phyloP scores from a whole-genome alignment of 2,797 vertebrate genomes.

The Orestias chungarensis region DNA sequence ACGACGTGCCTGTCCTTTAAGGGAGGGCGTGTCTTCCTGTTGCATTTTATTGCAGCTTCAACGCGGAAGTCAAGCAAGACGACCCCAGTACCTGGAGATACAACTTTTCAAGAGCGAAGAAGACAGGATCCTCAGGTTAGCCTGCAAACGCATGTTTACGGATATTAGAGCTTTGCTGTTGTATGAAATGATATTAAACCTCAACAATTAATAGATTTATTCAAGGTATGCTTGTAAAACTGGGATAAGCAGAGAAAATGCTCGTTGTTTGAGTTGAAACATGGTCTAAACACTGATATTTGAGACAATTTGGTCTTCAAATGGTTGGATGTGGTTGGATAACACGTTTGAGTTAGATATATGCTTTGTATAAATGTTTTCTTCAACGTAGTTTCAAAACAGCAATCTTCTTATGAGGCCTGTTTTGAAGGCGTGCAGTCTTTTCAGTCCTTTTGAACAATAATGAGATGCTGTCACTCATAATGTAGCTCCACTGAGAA shows the following conservation, averaged over 20 bases:
- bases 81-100: background rate
- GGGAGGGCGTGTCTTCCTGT: constrained; percentile 45
- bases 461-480: background rate
- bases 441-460: background rate
- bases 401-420: background rate
- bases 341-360: background rate
- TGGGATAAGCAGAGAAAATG: background rate
- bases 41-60: background rate
- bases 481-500: background rate
- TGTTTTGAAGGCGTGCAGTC: background rate
- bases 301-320: too few species aligned
- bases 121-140: constrained; percentile 39
- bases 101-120: background rate
- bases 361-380: background rate
- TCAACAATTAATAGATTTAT: accelerated
- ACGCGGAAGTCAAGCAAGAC: constrained; percentile 57
- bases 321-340: background rate
- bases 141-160: accelerated
- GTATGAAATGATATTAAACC: background rate
- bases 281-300: background rate
- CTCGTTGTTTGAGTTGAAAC: background rate
- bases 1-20: background rate
- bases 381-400: background rate
- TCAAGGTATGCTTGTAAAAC: background rate
- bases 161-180: background rate